Evolutionary conservation across 1,140 invertebrate genomes (phyloP).

Genomic region (Drosophila pandora): DNA sequence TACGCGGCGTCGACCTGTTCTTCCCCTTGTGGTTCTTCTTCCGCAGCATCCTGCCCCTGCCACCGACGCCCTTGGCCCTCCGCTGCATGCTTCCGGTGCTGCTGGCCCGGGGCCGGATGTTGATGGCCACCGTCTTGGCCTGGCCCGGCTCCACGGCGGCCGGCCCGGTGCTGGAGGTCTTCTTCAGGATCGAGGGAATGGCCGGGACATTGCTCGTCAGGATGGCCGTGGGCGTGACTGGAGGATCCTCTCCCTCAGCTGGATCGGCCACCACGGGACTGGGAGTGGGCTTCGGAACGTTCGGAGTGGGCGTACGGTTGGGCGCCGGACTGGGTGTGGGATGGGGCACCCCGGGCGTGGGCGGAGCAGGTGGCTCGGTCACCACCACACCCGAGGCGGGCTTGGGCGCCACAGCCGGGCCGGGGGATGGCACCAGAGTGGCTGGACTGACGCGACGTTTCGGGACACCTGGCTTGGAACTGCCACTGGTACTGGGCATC

Average conservation of each 20-base stretch:
- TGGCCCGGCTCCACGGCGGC: background rate
- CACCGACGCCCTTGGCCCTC: background rate
- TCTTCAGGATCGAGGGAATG: background rate
- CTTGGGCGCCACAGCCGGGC: too few relatives aligned
- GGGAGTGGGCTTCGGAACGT: too few relatives aligned
- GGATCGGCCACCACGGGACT: too few relatives aligned
- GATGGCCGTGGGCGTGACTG: too few relatives aligned
- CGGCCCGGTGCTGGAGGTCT: background rate
- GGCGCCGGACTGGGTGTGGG: background rate
- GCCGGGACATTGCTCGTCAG: background rate
- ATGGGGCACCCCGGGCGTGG: background rate
- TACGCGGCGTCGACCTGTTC: slow-evolving; percentile 1
- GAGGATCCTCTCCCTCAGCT: too few relatives aligned
- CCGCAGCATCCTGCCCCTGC: background rate
- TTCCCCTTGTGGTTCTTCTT: background rate
- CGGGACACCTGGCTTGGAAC: background rate
- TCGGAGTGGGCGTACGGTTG: too few relatives aligned
- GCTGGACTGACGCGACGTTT: too few relatives aligned
- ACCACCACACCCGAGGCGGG: too few relatives aligned
- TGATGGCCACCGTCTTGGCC: background rate
- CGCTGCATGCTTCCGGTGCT: slow-evolving; percentile 2
- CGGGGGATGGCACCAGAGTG: too few relatives aligned
- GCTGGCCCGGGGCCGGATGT: background rate
- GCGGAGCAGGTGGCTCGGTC: too few relatives aligned
- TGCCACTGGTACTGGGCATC: background rate